These are phyloP conservation scores for Agonopterix arenella DNA, from an alignment of 2,888 invertebrate genomes.

Conservation along the genomic window DNA sequence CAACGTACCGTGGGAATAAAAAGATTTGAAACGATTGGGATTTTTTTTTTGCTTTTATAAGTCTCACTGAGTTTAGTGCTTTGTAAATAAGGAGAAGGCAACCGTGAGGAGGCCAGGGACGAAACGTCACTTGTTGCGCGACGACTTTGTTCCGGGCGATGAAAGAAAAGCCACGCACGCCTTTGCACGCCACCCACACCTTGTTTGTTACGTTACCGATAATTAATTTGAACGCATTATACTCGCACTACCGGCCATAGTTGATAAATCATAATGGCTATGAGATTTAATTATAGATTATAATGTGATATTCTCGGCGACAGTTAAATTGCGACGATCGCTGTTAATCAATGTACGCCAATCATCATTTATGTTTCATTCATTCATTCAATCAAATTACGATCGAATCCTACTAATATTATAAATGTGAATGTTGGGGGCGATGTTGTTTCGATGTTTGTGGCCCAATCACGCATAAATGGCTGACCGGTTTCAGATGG, in stretches of 20 bases:
- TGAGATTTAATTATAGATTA: no score
- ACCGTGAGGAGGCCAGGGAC: constrained; percentile 32
- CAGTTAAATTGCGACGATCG: no score
- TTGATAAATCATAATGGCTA: no score
- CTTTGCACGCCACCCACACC: constrained; percentile 44
- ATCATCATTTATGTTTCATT: no score
- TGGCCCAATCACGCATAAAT: no score
- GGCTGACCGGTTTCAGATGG: no score
- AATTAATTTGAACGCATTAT: background rate
- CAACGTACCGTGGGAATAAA: background rate
- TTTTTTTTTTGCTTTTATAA: background rate
- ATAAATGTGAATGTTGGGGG: no score
- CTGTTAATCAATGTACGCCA: no score
- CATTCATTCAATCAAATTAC: no score
- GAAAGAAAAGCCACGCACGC: constrained; percentile 67
- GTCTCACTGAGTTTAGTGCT: constrained; percentile 1
- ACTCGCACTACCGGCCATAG: background rate
- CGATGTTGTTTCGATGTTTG: no score
- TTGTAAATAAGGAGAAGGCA: constrained; percentile 28
- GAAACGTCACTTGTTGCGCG: constrained; percentile 69
- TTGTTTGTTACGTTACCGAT: background rate
- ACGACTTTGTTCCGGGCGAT: constrained; percentile 58
- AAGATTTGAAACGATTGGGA: background rate
- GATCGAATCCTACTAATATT: no score
- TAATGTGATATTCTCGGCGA: no score